Evolutionary conservation across 2,113 vertebrate genomes (phyloP), one percentile per base, ranked within the genome.

Genomic region (Laticauda colubrina): DNA sequence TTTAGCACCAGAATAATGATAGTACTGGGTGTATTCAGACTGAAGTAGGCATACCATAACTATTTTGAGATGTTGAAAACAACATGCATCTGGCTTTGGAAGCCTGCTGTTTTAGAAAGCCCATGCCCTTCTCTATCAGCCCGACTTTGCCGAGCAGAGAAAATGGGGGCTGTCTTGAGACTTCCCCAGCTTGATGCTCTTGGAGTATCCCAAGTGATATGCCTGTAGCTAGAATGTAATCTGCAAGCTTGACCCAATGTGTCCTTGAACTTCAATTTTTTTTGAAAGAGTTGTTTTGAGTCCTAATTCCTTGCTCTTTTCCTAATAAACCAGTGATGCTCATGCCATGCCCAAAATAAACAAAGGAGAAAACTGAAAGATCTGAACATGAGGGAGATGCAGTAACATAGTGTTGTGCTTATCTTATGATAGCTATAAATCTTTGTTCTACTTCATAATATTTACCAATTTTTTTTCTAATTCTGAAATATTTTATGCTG

Each of bases 251-350:
- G 18, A 51, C 34, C 5, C 64, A 29, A 43, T 54, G 15, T 56
- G 24, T 18, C 56, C n/a, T 48, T 86, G 51, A 61, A 39, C 8
- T 81, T 9, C 96, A 94, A 95, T 15, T 95, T 95, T 94, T 61
- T 81, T 34, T 43, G 8, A 57, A 94, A 95, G 94, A 89, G 54
- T 75, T 34, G 64, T 81, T 94, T 95, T 95, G 96, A 94, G 92
- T 75, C 87, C 89, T 93, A 94, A 95, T 92, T 56, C 85, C 93
- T 92, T 94, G 89, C 90, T 94, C 43, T 89, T 75, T 91, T 91
- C 3, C 91, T 43, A 88, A 69, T 23, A 94, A 94, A 96, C 94
- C 51, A 94, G 43, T 94, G 93, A 88, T 90, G 92, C 54, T 89
- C 95, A 26, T 88, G 90, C 89, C 94, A 34, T 88, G 89, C n/a